phyloP scores from a whole-genome alignment of 2,113 vertebrate species.

The Pogona vitticeps region DNA sequence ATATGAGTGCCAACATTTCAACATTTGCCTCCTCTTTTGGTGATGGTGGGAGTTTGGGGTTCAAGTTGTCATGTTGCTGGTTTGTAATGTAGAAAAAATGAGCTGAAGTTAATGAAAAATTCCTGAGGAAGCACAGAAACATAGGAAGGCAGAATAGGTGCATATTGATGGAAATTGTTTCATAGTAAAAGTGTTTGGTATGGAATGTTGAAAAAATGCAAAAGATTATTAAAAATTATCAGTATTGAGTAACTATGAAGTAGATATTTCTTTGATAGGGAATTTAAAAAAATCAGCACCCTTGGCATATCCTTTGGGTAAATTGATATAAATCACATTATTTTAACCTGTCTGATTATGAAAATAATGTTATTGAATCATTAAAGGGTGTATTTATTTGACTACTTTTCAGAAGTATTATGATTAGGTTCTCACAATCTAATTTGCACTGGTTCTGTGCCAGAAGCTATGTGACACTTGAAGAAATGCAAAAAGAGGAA shows the following conservation, averaged over 20 bases:
- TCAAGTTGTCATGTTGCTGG: too few relatives aligned
- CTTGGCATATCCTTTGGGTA: conserved; percentile 33
- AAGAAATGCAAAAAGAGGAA: conserved; percentile 47
- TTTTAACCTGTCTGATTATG: conserved; percentile 23
- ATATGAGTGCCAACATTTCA: too few relatives aligned
- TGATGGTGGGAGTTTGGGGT: too few relatives aligned
- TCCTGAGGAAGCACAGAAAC: too few relatives aligned
- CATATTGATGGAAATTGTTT: too few relatives aligned
- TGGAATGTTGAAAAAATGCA: too few relatives aligned
- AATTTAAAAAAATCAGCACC: neutral
- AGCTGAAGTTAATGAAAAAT: too few relatives aligned
- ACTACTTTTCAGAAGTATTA: conserved; percentile 46
- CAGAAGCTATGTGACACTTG: conserved; percentile 39
- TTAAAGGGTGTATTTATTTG: conserved; percentile 57
- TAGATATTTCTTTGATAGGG: neutral
- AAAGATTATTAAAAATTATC: too few relatives aligned
- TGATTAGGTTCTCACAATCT: conserved; percentile 46
- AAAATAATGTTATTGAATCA: conserved; percentile 41
- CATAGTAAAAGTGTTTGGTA: too few relatives aligned
- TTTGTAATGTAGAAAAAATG: too few relatives aligned
- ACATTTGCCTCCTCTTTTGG: too few relatives aligned
- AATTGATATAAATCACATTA: conserved; percentile 29
- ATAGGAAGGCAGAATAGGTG: too few relatives aligned
- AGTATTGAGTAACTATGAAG: neutral
- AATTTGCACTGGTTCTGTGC: conserved; percentile 29